These are phyloP conservation scores for Sympetrum striolatum DNA, from an alignment of 2,888 invertebrate species.

Conservation along the genomic window DNA sequence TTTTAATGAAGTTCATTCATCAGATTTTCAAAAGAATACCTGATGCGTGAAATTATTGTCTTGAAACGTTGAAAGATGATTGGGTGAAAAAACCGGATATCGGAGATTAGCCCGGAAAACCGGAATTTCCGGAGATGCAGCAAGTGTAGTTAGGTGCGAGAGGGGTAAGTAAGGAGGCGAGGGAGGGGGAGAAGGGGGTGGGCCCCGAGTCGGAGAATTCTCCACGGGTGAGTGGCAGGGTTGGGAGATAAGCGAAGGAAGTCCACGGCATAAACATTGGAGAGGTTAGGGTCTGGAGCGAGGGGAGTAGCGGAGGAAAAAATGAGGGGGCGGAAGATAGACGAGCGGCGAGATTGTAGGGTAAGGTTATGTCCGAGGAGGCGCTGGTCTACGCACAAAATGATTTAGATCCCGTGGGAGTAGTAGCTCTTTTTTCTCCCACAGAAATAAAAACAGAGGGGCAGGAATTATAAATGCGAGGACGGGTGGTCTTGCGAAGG, in stretches of 20 bases:
- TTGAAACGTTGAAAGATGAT: too few relatives aligned
- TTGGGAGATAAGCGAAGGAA: constrained; percentile 12
- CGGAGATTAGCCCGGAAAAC: too few relatives aligned
- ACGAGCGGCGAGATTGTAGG: constrained; percentile 33
- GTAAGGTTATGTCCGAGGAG: constrained; percentile 41
- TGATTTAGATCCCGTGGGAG: constrained; percentile 5
- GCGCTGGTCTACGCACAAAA: constrained; percentile 38
- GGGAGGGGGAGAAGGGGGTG: not conserved
- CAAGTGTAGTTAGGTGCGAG: not conserved
- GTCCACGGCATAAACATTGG: constrained; percentile 40
- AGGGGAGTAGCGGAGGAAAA: not conserved
- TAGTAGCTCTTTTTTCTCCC: not conserved
- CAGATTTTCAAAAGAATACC: too few relatives aligned
- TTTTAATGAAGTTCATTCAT: too few relatives aligned
- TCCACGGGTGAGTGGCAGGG: constrained; percentile 27
- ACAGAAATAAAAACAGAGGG: constrained; percentile 9
- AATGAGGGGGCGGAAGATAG: constrained; percentile 28
- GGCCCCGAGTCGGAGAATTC: constrained; percentile 1
- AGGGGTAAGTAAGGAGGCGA: not conserved
- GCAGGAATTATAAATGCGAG: not conserved
- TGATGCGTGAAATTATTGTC: too few relatives aligned
- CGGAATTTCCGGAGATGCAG: not conserved
- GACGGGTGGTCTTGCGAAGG: not conserved
- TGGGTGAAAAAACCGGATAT: not conserved
- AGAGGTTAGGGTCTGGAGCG: constrained; percentile 29